These are phyloP conservation scores for Acanthosepion pharaonis DNA, from an alignment of 2,888 invertebrate genomes.

Conservation along the genomic window DNA sequence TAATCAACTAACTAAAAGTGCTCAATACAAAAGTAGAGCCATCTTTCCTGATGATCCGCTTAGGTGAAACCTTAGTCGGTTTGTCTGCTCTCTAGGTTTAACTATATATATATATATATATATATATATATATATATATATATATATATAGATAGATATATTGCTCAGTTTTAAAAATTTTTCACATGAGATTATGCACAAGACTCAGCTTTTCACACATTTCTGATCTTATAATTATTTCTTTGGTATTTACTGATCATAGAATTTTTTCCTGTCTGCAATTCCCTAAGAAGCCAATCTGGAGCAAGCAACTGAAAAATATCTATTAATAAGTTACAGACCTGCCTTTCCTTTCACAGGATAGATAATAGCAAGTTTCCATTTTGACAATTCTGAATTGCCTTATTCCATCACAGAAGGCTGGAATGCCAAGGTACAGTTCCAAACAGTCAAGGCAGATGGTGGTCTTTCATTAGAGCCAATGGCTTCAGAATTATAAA, in stretches of 20 bases:
- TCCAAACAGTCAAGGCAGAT: neutral
- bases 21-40: too few species aligned
- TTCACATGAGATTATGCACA: neutral
- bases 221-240: neutral
- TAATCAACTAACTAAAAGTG: too few species aligned
- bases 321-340: neutral
- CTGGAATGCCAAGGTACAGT: neutral
- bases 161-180: neutral
- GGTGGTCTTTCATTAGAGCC: neutral
- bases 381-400: neutral
- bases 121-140: neutral
- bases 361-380: neutral
- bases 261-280: neutral
- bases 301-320: neutral
- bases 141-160: neutral
- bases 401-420: neutral
- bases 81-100: too few species aligned
- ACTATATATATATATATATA: too few species aligned
- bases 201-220: neutral
- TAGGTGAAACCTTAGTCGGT: too few species aligned
- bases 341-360: neutral
- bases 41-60: too few species aligned
- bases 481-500: neutral
- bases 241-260: neutral
- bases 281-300: neutral